phyloP scores from a whole-genome alignment of 2,888 invertebrate species.

The Hypomecis atomaria region DNA sequence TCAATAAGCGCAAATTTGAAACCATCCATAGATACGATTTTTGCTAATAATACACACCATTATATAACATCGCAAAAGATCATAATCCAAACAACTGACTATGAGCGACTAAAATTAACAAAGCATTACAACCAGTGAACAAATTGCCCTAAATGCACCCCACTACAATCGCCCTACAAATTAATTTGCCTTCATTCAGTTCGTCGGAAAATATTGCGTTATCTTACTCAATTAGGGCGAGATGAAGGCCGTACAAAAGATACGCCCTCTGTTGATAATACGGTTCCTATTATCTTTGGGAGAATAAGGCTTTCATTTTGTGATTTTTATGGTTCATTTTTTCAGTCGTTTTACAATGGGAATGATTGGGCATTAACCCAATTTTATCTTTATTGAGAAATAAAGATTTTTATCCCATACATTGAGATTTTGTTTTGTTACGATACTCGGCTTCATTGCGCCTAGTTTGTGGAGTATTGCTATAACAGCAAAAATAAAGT shows the following conservation, averaged over 20 bases:
- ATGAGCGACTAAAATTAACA: no score
- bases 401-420: no score
- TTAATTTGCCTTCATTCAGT: conserved; percentile 23
- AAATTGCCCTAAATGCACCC: neutral
- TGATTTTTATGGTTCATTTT: neutral
- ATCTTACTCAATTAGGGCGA: conserved; percentile 27
- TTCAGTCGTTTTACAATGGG: conserved; percentile 2
- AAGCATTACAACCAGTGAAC: neutral
- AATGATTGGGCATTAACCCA: conserved; percentile 4
- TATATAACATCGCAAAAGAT: no score
- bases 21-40: no score
- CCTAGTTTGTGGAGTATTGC: no score
- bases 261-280: conserved; percentile 24
- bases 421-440: no score
- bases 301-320: neutral
- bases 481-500: no score
- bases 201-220: conserved; percentile 19
- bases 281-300: conserved; percentile 12
- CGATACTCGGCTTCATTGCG: no score
- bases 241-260: conserved; percentile 21
- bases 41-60: no score
- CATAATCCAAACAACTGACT: no score
- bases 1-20: no score
- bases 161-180: conserved; percentile 7
- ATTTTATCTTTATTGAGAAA: no score